Base-by-base conservation (phyloP, 2,113 vertebrate species). In the Vimba vimba region DNA sequence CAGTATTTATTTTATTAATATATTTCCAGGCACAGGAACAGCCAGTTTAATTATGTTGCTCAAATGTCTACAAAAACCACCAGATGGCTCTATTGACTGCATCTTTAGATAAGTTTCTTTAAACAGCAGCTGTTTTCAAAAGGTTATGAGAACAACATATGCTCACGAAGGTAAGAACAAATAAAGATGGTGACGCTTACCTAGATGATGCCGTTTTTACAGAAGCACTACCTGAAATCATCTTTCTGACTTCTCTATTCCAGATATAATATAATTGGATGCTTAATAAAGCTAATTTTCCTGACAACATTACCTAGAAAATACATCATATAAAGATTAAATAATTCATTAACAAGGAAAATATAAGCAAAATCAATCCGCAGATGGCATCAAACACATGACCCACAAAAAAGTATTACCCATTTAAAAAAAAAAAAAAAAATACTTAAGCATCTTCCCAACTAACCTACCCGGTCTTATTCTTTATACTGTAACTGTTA, bases 131-230 rank as follows among this genome's bases (percentile, higher is more conserved):
- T 69, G 80, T 27, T 82, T 69, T 69, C 62, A 69, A 19, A 25
- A 82, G 62, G 64, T 82, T 82, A 33, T 52, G 47, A 33, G 62
- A 82, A 82, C 60, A 82, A 33, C 64, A 82, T 68, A 82, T 52
- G 59, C 39, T 66, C 59, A 47, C n/a, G 17, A 81, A 81, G 59
- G 4, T 66, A 17, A 15, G 25, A 64, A 64, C 39, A 66, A 66
- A 66, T 47, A 64, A 64, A n/a, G 17, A 30, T 12, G 4, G 39
- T 21, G n/a, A 27, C 1, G 27, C 57, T 30, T 17, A 12, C 15
- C n/a, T 47, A 45, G 23, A 27, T 30, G 23, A 64, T 19, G 13
- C 1, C 15, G 13, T 30, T 27, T 8, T 60, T 21, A 13, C 36
- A 43, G 2, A 79, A 79, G 6, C 78, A 27, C 13, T 2, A n/a